These are phyloP conservation scores for Pristionchus exspectatus DNA, from an alignment of 2,888 invertebrate species.

Conservation along the genomic window DNA sequence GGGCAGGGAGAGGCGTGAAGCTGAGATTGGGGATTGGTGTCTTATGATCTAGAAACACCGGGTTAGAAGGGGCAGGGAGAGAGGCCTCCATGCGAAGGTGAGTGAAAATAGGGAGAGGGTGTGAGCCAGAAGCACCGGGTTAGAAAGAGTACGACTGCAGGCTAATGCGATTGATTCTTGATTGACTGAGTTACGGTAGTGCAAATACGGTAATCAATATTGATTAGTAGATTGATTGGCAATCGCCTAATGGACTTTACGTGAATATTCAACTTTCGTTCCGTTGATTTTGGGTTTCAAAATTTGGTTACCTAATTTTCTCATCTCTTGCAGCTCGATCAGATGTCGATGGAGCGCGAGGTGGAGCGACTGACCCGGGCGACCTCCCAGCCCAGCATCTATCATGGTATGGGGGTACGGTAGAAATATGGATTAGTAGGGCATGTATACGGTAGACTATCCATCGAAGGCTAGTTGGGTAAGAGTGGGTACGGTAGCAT, in stretches of 20 bases:
- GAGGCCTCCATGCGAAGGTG: not conserved
- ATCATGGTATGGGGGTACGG: constrained; percentile 49
- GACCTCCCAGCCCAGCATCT: constrained; percentile 66
- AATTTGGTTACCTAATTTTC: not conserved
- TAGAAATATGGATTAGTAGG: no score
- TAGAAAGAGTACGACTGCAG: no score
- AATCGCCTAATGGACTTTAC: no score
- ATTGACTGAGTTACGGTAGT: not conserved
- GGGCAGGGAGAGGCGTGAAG: not conserved
- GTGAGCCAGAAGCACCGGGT: no score
- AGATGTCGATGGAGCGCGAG: constrained; percentile 55
- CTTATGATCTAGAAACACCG: not conserved
- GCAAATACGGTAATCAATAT: no score
- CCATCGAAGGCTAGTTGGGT: no score
- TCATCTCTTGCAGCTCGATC: constrained; percentile 52
- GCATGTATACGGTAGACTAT: no score
- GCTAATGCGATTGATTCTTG: not conserved
- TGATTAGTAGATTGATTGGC: no score
- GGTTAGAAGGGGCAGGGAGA: not conserved
- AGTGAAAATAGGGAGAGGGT: no score
- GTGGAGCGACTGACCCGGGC: constrained; percentile 44
- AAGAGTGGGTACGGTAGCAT: no score
- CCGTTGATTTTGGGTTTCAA: not conserved
- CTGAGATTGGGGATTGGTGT: not conserved
- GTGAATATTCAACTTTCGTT: not conserved